Percentiles rank a stretch among this genome's conserved stretches.
Conservation (phyloP, 2,113 vertebrate genomes). For the Sceloporus undulatus region DNA sequence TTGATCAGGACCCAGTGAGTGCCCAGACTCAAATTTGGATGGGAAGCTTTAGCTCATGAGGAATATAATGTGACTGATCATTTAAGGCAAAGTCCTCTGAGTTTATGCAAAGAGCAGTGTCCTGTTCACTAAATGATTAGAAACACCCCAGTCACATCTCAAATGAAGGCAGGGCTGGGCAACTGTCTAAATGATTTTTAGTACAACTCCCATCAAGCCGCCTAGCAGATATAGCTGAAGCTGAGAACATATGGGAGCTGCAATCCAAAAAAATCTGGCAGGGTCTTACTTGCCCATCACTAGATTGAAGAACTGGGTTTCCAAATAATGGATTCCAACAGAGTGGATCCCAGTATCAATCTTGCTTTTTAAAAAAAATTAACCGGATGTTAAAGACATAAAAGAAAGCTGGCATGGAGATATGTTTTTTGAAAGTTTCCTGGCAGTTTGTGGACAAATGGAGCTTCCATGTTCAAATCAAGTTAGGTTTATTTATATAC, state of each 20-base stretch:
- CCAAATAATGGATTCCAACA: too few species aligned
- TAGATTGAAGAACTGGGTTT: not conserved
- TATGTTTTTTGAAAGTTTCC: not conserved
- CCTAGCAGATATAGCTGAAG: not conserved
- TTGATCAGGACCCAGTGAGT: not conserved
- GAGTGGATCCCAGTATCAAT: not conserved
- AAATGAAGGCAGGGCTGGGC: too few species aligned
- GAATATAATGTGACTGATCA: not conserved
- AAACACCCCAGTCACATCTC: not conserved
- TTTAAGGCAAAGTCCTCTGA: not conserved
- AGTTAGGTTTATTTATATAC: not conserved
- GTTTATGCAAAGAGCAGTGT: not conserved
- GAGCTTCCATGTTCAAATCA: not conserved
- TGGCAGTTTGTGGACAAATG: not conserved
- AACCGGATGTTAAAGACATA: not conserved
- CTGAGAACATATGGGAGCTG: not conserved
- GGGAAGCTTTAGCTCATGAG: not conserved
- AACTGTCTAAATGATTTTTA: not conserved
- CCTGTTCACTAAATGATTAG: not conserved
- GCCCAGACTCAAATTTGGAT: too few species aligned
- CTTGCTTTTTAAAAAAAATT: not conserved
- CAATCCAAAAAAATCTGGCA: not conserved
- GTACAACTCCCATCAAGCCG: not conserved
- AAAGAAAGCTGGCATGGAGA: slow-evolving; percentile 2
- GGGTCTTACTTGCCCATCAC: too few species aligned